A percentile compares a stretch with the other conserved stretches of the same genome.
Conservation (phyloP, 2,797 vertebrate species). For the Masticophis lateralis region DNA sequence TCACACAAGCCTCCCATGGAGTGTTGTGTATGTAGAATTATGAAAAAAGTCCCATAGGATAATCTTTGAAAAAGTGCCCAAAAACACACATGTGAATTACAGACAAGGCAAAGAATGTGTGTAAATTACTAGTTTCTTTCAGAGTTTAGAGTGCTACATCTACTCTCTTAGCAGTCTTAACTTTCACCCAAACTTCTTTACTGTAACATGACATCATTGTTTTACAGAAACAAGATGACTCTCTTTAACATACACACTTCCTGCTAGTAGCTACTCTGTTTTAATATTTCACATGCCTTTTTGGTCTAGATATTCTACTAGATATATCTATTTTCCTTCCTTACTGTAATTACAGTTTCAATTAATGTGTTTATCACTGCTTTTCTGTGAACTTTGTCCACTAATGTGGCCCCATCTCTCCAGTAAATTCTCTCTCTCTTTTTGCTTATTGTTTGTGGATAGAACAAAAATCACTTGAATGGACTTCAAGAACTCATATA, state of each 20-base stretch:
- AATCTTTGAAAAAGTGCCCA: background rate
- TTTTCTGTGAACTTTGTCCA: background rate
- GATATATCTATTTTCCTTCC: background rate
- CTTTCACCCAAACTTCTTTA: background rate
- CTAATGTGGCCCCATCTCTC: background rate
- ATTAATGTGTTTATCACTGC: background rate
- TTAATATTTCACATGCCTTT: background rate
- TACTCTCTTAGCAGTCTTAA: background rate
- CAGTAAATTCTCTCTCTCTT: background rate
- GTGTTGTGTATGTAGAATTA: background rate
- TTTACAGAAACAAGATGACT: background rate
- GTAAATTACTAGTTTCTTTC: background rate
- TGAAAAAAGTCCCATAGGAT: background rate
- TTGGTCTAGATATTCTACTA: background rate
- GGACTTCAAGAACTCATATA: slow-evolving; percentile 9
- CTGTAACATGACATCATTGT: background rate
- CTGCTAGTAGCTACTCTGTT: background rate
- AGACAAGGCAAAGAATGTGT: background rate
- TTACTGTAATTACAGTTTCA: background rate
- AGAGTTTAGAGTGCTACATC: background rate
- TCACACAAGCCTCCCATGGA: background rate
- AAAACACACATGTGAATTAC: too few species aligned
- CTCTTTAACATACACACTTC: background rate
- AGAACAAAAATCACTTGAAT: background rate
- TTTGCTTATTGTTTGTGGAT: background rate